phyloP scores from a whole-genome alignment of 2,797 vertebrate species.

The Microcaecilia unicolor region DNA sequence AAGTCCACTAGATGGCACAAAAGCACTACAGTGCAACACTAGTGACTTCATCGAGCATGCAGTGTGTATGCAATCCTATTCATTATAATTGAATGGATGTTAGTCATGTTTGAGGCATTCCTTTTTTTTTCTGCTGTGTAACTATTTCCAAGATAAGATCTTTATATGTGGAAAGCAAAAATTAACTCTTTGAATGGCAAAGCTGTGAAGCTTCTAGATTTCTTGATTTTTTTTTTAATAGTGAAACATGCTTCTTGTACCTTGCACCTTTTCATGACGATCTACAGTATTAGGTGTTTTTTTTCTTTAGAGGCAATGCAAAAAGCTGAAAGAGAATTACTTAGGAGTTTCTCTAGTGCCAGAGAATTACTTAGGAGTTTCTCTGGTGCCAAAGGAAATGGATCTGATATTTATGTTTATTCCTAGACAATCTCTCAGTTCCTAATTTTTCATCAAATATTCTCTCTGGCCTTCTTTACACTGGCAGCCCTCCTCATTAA shows the following conservation, averaged over 20 bases:
- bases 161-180: no score
- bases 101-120: slow-evolving; percentile 20
- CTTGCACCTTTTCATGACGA: slow-evolving; percentile 5
- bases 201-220: no score
- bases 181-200: no score
- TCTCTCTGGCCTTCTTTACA: slow-evolving; percentile 31
- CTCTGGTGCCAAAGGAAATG: slow-evolving; percentile 10
- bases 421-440: slow-evolving; percentile 11
- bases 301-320: slow-evolving; percentile 9
- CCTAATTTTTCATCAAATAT: slow-evolving; percentile 18
- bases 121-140: no score
- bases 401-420: slow-evolving; percentile 20
- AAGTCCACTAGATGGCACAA: slow-evolving; percentile 48
- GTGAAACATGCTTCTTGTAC: no score
- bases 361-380: slow-evolving; percentile 11
- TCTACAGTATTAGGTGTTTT: slow-evolving; percentile 18
- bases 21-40: slow-evolving; percentile 9
- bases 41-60: background rate
- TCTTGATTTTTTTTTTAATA: no score
- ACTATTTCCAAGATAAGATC: no score
- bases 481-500: slow-evolving; percentile 24
- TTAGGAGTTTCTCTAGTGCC: slow-evolving; percentile 12
- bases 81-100: slow-evolving; percentile 15
- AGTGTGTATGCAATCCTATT: no score
- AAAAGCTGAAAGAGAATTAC: background rate